phyloP scores from a whole-genome alignment of 2,888 invertebrate species.

The Agriopis marginaria region DNA sequence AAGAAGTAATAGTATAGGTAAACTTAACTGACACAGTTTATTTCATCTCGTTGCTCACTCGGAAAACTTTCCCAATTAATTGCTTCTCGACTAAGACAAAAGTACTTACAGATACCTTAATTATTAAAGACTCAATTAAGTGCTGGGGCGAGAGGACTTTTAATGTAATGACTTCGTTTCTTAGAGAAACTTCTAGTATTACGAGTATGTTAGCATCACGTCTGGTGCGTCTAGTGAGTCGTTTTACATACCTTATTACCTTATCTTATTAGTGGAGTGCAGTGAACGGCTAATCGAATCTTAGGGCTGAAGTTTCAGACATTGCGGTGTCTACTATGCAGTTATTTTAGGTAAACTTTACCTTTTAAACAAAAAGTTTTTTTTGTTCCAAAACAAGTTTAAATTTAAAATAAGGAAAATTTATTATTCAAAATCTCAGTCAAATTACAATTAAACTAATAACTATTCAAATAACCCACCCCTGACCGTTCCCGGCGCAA shows the following conservation, averaged over 20 bases:
- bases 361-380: too few relatives aligned
- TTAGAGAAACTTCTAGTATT: conserved; percentile 35
- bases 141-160: conserved; percentile 45
- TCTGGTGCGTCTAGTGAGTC: conserved; percentile 8
- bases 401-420: too few relatives aligned
- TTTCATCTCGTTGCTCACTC: conserved; percentile 25
- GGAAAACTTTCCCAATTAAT: conserved; percentile 58
- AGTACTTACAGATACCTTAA: conserved; percentile 58
- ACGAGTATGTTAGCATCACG: conserved; percentile 29
- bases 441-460: too few relatives aligned
- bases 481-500: too few relatives aligned
- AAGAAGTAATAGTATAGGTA: conserved; percentile 19
- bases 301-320: background rate
- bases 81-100: conserved; percentile 43
- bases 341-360: background rate
- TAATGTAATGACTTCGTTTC: conserved; percentile 56
- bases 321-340: background rate
- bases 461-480: too few relatives aligned
- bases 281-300: conserved; percentile 20
- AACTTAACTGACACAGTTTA: conserved; percentile 25
- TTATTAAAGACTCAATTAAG: conserved; percentile 66
- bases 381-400: too few relatives aligned
- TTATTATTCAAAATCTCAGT: too few relatives aligned
- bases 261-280: conserved; percentile 20
- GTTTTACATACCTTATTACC: conserved; percentile 11